These are phyloP conservation scores for Anniella stebbinsi DNA, from an alignment of 2,797 vertebrate species.

Conservation along the genomic window DNA sequence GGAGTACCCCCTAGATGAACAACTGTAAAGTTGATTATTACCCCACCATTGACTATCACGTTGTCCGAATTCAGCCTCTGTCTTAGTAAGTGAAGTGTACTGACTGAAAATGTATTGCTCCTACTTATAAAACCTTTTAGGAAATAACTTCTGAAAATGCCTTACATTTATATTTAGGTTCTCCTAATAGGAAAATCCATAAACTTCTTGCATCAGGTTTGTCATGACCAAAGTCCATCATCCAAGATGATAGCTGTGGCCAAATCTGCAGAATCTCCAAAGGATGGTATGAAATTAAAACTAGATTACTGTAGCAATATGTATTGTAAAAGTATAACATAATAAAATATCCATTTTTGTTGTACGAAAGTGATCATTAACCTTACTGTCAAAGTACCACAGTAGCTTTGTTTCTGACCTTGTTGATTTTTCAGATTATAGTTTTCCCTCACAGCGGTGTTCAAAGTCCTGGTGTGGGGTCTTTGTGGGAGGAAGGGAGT, in stretches of 20 bases:
- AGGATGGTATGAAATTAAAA: slow-evolving; percentile 84
- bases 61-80: too few relatives aligned
- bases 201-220: slow-evolving; percentile 98
- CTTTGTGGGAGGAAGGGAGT: not conserved
- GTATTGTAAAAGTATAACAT: not conserved
- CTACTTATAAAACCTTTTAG: not conserved
- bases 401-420: slow-evolving; percentile 5
- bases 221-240: slow-evolving; percentile 93
- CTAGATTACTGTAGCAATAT: not conserved
- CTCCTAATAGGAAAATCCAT: slow-evolving; percentile 98
- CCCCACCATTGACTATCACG: too few relatives aligned
- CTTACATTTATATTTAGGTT: slow-evolving; percentile 80
- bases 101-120: not conserved
- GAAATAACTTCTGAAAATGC: not conserved
- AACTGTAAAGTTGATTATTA: too few relatives aligned
- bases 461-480: not conserved
- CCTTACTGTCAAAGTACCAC: not conserved
- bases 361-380: not conserved
- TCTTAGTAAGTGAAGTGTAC: not conserved
- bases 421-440: not conserved
- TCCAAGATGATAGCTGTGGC: slow-evolving; percentile 90
- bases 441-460: not conserved
- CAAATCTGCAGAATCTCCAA: slow-evolving; percentile 88
- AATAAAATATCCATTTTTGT: not conserved
- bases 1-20: too few relatives aligned